A percentile compares a stretch with the other conserved stretches of the same genome.
Conservation (phyloP, 2,113 vertebrate species). For the Marcusenius ussheri region DNA sequence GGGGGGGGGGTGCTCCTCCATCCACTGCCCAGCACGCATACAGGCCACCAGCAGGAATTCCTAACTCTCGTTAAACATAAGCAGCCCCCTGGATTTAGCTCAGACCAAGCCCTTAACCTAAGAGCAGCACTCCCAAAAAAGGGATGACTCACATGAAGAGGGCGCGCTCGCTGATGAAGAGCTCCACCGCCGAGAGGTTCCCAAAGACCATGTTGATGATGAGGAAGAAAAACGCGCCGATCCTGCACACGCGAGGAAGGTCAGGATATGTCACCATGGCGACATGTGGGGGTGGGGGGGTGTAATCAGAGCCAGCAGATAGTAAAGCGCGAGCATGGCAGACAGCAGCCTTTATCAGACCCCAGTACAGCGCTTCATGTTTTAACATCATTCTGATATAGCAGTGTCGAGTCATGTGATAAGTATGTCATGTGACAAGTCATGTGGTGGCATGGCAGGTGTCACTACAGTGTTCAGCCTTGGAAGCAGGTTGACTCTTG, state of each 20-base stretch:
- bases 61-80: background rate
- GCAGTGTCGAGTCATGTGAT: background rate
- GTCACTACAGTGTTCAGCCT: background rate
- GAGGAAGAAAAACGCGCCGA: slow-evolving; percentile 67
- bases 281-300: background rate
- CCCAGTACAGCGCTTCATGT: background rate
- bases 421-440: background rate
- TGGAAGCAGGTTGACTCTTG: background rate
- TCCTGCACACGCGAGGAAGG: slow-evolving; percentile 37
- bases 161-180: slow-evolving; percentile 65
- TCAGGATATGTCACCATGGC: background rate
- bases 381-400: background rate
- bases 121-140: background rate
- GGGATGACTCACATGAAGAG: slow-evolving; percentile 62
- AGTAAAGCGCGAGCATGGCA: background rate
- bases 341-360: background rate
- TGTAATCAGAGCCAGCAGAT: background rate
- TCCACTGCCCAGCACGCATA: background rate
- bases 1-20: background rate
- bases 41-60: background rate
- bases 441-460: background rate
- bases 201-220: slow-evolving; percentile 72
- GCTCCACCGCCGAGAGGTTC: slow-evolving; percentile 69
- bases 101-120: background rate
- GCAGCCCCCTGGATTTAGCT: background rate